Conservation (phyloP, 2,113 vertebrate species). For the Serinus canaria region DNA sequence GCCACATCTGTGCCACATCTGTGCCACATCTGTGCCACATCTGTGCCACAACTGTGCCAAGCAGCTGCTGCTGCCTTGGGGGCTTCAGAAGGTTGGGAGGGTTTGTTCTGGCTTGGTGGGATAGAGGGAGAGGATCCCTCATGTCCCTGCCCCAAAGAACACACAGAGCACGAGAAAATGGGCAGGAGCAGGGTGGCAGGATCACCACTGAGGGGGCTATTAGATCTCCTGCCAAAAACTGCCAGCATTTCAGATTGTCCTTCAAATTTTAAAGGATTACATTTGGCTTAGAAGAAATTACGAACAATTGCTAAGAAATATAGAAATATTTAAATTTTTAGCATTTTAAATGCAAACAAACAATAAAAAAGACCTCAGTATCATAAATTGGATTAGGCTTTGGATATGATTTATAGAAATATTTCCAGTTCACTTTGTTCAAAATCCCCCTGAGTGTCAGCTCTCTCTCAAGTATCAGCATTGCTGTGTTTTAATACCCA, state of each 20-base stretch:
- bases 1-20: neutral
- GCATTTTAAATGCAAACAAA: neutral
- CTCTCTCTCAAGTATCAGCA: neutral
- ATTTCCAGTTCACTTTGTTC: neutral
- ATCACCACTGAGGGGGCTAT: neutral
- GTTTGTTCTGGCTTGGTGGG: neutral
- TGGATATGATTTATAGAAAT: neutral
- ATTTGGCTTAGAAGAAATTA: neutral
- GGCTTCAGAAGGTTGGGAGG: neutral
- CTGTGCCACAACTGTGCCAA: neutral
- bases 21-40: neutral
- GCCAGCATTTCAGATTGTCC: neutral
- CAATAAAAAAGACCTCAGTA: neutral
- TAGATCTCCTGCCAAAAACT: neutral
- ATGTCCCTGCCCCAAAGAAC: neutral
- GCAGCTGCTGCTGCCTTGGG: accelerated
- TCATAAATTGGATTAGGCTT: neutral
- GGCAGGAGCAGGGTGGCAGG: neutral
- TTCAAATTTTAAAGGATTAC: neutral
- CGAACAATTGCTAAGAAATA: neutral
- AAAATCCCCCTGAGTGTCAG: neutral
- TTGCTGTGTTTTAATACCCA: neutral
- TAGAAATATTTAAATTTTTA: neutral
- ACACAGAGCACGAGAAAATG: neutral
- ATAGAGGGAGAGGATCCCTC: accelerated